Evolutionary conservation across 1,140 invertebrate genomes (phyloP), one percentile per base, ranked within the genome.

Genomic region (Formica selysi): DNA sequence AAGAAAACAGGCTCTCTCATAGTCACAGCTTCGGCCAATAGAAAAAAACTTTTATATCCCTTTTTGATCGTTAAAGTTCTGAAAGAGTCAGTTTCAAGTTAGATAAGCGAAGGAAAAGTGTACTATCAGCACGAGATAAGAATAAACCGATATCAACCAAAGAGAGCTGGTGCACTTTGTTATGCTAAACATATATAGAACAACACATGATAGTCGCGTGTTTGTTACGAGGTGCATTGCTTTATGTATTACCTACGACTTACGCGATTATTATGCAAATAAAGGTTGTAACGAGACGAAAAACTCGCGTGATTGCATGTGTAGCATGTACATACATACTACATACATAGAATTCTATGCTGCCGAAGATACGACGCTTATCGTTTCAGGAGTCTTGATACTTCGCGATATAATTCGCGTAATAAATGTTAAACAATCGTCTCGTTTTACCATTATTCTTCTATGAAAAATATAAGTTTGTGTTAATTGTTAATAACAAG

Each of bases 341-440:
- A 51, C 48, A 67, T 68, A 87, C 51, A 6, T 76, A 76, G 65
- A 13, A 51, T 59, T 54, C 54, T 41, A 44, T 51, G 32, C 51
- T 85, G 51, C 51, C 91, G 87, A 89, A 85, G 79, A 90, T 89
- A 29, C 76, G 62, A 36, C 59, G 88, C 84, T 88, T 90, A 83
- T 87, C 41, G 22, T 76, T 83, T 70, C 44, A 29, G 44, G 86
- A 29, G 41, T 67, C 29, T 84, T 38, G 83, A 54, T 81, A 61
- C 22, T 64, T 67, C 48, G 68, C 78, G 64, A 89, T 84, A 85
- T 51, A 87, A 41, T 62, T 59, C 11, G 22, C 10, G 6, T 57
- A 76, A 62, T 62, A 19, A 76, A 38, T 62, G 16, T 64, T 29
- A 64, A 62, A 26, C 29, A 76, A 76, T 76, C 38, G 26, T 19